Percentiles rank a stretch among this genome's conserved stretches.
Conservation (phyloP, 1,140 invertebrate genomes). For the Eupristina koningsbergeri region DNA sequence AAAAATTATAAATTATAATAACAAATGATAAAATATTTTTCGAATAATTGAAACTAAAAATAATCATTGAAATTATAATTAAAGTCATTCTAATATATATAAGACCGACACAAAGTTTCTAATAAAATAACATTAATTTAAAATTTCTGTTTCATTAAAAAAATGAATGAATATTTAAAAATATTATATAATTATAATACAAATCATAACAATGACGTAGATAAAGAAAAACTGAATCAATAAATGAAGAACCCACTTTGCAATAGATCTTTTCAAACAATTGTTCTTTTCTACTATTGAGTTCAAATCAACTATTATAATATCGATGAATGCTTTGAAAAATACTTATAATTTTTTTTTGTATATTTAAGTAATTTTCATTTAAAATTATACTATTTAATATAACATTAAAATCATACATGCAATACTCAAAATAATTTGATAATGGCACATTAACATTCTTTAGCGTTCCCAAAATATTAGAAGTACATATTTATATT, state of each 20-base stretch:
- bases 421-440: slow-evolving; percentile 42
- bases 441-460: slow-evolving; percentile 39
- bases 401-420: slow-evolving; percentile 26
- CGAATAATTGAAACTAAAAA: no score
- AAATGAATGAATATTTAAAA: no score
- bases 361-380: slow-evolving; percentile 40
- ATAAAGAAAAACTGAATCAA: neutral
- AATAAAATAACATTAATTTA: no score
- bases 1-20: no score
- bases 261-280: slow-evolving; percentile 31
- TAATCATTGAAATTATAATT: no score
- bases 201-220: no score
- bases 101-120: no score
- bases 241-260: neutral
- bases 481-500: slow-evolving; percentile 26
- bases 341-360: slow-evolving; percentile 39
- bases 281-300: slow-evolving; percentile 46
- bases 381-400: slow-evolving; percentile 34
- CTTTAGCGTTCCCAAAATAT: slow-evolving; percentile 35
- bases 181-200: no score
- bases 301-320: slow-evolving; percentile 43
- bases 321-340: slow-evolving; percentile 40
- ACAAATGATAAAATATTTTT: no score
- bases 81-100: no score
- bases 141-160: no score